Evolutionary conservation across 2,113 vertebrate genomes (phyloP), one percentile per base, ranked within the genome.

Genomic region (Calidris pygmaea): DNA sequence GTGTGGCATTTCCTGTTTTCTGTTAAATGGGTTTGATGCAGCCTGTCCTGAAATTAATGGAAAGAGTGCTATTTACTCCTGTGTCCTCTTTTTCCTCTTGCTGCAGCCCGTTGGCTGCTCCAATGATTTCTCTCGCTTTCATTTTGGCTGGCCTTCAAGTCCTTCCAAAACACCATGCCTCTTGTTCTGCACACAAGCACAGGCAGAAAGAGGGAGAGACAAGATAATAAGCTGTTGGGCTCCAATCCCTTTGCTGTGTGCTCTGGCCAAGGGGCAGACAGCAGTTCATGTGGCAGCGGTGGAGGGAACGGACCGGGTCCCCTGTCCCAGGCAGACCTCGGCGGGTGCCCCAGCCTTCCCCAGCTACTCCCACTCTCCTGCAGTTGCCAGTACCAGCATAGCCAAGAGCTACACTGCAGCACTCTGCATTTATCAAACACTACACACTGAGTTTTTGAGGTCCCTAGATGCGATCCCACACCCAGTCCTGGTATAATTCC

Each of bases 61-160:
- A 81, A 90, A 92, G 76, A 16, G 65, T 92, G 21, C 35, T 66
- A 2, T 30, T 41, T 84, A 86, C 58, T 93, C 87, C 83, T 81
- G 43, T 26, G 65, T 81, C 56, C 65, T 24, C 39, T 89, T 53
- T 53, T 89, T 62, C 55, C 39, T 74, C 72, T 77, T 74, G 50
- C 72, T 90, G 71, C 67, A 77, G 67, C 23, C 73, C 1, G 0
- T 23, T 85, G 68, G 53, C 52, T 71, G 34, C 73, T 78, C 77
- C 65, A 39, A 0, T 14, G 34, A 68, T 79, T 92, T 75, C 65
- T 48, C 58, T 72, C 2, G 0, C 65, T 77, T 88, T 48, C 26
- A 47, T 84, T 96, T 74, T 95, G 90, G 52, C 93, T 75, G 73
- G 52, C 83, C 65, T 86, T 90, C 92, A 84, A 78, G 59, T 59